Evolutionary conservation across 2,797 vertebrate species (phyloP).

Genomic region (Bradypodion pumilum): DNA sequence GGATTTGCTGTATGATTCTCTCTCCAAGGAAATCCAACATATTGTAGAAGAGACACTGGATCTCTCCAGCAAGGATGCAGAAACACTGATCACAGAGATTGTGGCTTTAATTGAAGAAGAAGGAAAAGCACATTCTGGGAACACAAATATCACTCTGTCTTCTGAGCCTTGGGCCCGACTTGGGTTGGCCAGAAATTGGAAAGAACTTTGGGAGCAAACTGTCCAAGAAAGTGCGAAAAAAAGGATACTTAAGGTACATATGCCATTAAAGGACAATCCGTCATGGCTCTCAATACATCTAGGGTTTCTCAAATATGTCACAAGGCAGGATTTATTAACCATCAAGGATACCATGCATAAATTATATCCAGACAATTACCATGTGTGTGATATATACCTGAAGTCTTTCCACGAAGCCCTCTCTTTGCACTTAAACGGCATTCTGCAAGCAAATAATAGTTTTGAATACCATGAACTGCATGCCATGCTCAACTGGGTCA

Average conservation of each 20-base stretch:
- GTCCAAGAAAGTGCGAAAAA: slow-evolving; percentile 73
- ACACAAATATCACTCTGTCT: neutral
- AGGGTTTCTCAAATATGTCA: slow-evolving; percentile 74
- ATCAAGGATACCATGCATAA: slow-evolving; percentile 79
- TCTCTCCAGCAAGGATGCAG: slow-evolving; percentile 65
- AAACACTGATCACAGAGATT: slow-evolving; percentile 67
- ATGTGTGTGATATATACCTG: slow-evolving; percentile 83
- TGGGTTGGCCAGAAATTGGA: slow-evolving; percentile 77
- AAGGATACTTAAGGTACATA: slow-evolving; percentile 69
- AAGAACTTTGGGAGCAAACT: slow-evolving; percentile 80
- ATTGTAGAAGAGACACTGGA: slow-evolving; percentile 81
- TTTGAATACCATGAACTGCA: slow-evolving; percentile 77
- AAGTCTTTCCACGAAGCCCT: slow-evolving; percentile 80
- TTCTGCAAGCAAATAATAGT: slow-evolving; percentile 57
- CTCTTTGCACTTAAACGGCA: slow-evolving; percentile 78
- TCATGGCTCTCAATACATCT: slow-evolving; percentile 81
- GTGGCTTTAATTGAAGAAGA: slow-evolving; percentile 82
- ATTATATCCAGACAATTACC: slow-evolving; percentile 84
- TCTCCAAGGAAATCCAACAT: slow-evolving; percentile 69
- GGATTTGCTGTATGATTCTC: slow-evolving; percentile 79
- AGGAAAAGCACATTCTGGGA: slow-evolving; percentile 73
- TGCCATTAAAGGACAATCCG: slow-evolving; percentile 51
- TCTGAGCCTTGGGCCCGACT: slow-evolving; percentile 62
- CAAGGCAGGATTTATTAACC: slow-evolving; percentile 79
- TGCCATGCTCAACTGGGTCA: slow-evolving; percentile 84